Evolutionary conservation across 2,797 vertebrate genomes (phyloP), one percentile per base, ranked within the genome.

Genomic region (Hozukius guyotensis): DNA sequence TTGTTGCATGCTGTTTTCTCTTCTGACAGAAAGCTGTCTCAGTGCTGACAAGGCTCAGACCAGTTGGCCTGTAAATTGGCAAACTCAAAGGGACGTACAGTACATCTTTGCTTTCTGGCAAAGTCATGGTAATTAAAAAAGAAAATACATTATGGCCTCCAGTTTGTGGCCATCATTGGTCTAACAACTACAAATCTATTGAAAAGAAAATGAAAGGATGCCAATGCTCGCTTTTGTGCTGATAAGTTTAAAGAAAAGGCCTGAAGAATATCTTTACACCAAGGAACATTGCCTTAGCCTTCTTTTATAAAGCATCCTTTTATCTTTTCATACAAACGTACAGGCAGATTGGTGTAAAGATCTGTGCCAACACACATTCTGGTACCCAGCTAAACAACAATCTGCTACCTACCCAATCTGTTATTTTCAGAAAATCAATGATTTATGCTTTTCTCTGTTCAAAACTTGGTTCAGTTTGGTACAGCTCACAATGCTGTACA

Each of bases 21-120:
- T 14, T 55, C 78, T 72, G 46, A 78, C 56, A 60, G 32, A 81
- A 83, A 84, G 71, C 63, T 75, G 82, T 72, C 29, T 75, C 77
- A 77, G 71, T 53, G 80, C 84, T 85, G 87, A 84, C 71, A 60
- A 83, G 62, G 64, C 84, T 81, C 24, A 52, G 65, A 70, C 68
- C 87, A 83, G 79, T 62, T 72, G 80, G 82, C 71, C 69, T 71
- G 56, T 74, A 91, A 86, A 92, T 80, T 80, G 64, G 70, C 55
- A 79, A 76, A 74, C 60, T 59, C 75, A 53, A 24, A 61, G 9
- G 4, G 16, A 62, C 38, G 31, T 9, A n/a, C 46, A 42, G 52
- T 55, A 20, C 22, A 4, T 55, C 3, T 64, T 70, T 52, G 14
- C 27, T 49, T 7, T 61, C 52, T 9, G 22, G 24, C 24, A 74